Evolutionary conservation across 2,888 invertebrate species (phyloP), one percentile per base, ranked within the genome.

Genomic region (Tetramorium bicarinatum): DNA sequence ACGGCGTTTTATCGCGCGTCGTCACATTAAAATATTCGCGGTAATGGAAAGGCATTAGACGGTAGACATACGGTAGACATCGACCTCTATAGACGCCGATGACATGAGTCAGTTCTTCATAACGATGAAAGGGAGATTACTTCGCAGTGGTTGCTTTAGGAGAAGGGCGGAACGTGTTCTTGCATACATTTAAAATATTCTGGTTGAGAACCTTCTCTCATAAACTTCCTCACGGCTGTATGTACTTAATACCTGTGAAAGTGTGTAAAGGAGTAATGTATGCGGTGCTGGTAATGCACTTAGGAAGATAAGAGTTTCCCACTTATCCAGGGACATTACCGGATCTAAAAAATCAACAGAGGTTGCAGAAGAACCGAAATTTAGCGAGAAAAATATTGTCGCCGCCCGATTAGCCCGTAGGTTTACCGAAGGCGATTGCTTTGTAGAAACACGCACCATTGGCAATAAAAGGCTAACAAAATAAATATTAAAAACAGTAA

Each of bases 151-250:
- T 87, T 90, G 87, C 87, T 88, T 87, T 85, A 87, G 88, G 90
- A 90, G 90, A 93, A 89, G 91, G 89, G 89, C 86, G 89, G 87
- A 90, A 92, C 93, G 93, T 93, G 93, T 93, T 92, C 91, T 88
- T 92, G 93, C 93, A 93, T 93, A 93, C 91, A 92, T 91, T 91
- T 90, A 91, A 92, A 90, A 92, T 89, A 91, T 92, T 91, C 91
- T 87, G 87, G 83, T 90, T 92, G 88, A 71, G 89, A 90, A 84
- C 79, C 91, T 91, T 69, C 83, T 88, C 79, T 79, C 91, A 84
- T 90, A 90, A 90, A 90, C 83, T 85, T 85, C 66, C 85, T 76
- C 85, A 85, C 80, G 80, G 88, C 87, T 89, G 47, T 90, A 91
- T 91, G 91, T 91, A 89, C 90, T 86, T 91, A 88, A 90, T 89